A percentile compares a stretch with the other conserved stretches of the same genome.
phyloP scores from a whole-genome alignment of 2,888 invertebrate species.

The Coelinius sp. region DNA sequence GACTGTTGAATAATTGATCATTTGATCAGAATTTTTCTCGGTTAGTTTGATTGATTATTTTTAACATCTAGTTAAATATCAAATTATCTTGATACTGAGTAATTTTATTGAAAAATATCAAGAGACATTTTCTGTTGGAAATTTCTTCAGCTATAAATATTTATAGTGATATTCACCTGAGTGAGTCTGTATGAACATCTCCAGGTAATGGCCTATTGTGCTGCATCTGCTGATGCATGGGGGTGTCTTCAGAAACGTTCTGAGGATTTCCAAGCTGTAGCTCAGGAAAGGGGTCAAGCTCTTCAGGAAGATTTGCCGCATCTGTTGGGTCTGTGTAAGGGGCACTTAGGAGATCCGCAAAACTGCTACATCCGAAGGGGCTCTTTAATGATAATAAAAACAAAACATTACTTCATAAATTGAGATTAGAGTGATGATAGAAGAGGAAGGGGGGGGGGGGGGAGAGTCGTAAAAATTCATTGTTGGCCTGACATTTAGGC shows the following conservation, averaged over 20 bases:
- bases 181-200: constrained; percentile 64
- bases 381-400: constrained; percentile 72
- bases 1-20: constrained; percentile 61
- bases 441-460: background rate
- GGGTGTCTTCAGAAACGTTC: constrained; percentile 61
- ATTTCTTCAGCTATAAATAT: too few relatives aligned
- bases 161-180: constrained; percentile 56
- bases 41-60: too few relatives aligned
- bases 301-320: constrained; percentile 80
- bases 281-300: constrained; percentile 83
- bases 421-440: background rate
- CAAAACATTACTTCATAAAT: background rate
- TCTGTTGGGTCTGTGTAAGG: constrained; percentile 79
- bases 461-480: constrained; percentile 9
- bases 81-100: too few relatives aligned
- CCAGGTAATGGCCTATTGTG: constrained; percentile 60
- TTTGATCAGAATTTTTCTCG: too few relatives aligned
- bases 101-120: background rate
- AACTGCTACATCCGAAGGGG: constrained; percentile 83
- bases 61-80: too few relatives aligned
- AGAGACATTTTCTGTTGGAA: too few relatives aligned
- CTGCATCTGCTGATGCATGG: constrained; percentile 63
- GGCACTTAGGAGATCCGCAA: constrained; percentile 83
- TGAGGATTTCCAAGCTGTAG: constrained; percentile 71
- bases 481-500: constrained; percentile 39